Base-by-base conservation (phyloP, 1,140 invertebrate species). In the Eriocheir sinensis region DNA sequence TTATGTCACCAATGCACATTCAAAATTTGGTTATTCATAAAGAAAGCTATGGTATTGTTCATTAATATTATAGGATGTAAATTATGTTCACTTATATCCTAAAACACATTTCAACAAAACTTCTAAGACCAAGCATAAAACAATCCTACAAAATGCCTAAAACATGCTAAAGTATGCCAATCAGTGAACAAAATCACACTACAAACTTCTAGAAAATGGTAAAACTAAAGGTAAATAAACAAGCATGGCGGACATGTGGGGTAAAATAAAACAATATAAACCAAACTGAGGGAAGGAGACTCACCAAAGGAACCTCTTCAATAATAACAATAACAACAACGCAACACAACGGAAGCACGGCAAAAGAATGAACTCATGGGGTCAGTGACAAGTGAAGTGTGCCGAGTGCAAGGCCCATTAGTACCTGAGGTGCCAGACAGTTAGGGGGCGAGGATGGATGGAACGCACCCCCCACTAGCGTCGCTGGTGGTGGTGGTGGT, bases 361-460 rank as follows among this genome's bases (percentile, higher is more conserved):
- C 60, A 72, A 72, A 21, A 8, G 60, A 72, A 72, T 8, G 27
- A 72, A 72, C 60, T 72, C 60, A 72, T 72, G 12, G 27, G 60
- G 60, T 72, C 60, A n/a, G 60, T 72, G 60, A n/a, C 60, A 72
- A 72, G 60, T 72, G 60, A 27, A 89, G 53, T 34, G 9, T 89
- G 60, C 41, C 92, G 93, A 89, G 93, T 86, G 89, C 93, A 93
- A 83, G 81, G 89, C 94, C 94, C 94, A 94, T 94, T 94, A 94
- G 89, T 94, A 94, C 94, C 94, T 94, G 93, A 90, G 89, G 80
- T 81, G 80, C 80, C 72, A 91, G 89, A 91, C 89, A 83, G 93
- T 91, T 94, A 91, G 34, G 93, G 93, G 53, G 53, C 93, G 89
- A 88, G 72, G 85, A 86, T 89, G 93, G 93, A 89, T 86, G 86